Evolutionary conservation across 2,113 vertebrate genomes (phyloP).

Genomic region (Zosterops hypoxanthus): DNA sequence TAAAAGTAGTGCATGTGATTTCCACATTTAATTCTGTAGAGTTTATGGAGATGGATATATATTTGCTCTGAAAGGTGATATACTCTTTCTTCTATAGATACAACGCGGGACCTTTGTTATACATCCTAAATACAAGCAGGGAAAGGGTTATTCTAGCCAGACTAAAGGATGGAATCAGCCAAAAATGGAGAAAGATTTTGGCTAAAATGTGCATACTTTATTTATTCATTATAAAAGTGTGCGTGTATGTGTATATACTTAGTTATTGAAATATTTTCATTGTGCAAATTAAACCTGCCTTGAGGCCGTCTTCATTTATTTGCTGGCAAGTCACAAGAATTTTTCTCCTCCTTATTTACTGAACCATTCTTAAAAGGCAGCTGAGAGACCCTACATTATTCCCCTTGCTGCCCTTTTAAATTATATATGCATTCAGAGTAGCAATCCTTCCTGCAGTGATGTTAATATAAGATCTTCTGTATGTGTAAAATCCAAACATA

Average conservation of each 20-base stretch:
- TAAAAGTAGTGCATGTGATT: slow-evolving; percentile 8
- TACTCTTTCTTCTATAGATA: not conserved
- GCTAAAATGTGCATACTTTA: not conserved
- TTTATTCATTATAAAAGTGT: slow-evolving; percentile 6
- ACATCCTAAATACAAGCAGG: not conserved
- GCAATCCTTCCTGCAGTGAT: not conserved
- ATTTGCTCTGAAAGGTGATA: not conserved
- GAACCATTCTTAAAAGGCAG: not conserved
- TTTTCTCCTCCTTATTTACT: slow-evolving; percentile 28
- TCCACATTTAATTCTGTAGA: slow-evolving; percentile 6
- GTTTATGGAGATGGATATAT: not conserved
- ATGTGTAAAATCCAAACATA: not conserved
- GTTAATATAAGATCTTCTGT: not conserved
- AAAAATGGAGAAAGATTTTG: slow-evolving; percentile 1
- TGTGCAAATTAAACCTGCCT: slow-evolving; percentile 37
- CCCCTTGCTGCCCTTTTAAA: not conserved
- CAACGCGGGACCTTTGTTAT: not conserved
- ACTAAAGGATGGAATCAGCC: slow-evolving; percentile 1
- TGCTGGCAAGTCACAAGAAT: slow-evolving; percentile 18
- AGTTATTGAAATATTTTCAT: slow-evolving; percentile 29
- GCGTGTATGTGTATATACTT: not conserved
- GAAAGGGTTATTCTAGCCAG: not conserved
- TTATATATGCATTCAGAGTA: not conserved
- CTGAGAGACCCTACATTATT: not conserved
- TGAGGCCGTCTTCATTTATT: slow-evolving; percentile 29